Evolutionary conservation across 2,888 invertebrate genomes (phyloP).

Genomic region (Pogonocherus hispidulus): DNA sequence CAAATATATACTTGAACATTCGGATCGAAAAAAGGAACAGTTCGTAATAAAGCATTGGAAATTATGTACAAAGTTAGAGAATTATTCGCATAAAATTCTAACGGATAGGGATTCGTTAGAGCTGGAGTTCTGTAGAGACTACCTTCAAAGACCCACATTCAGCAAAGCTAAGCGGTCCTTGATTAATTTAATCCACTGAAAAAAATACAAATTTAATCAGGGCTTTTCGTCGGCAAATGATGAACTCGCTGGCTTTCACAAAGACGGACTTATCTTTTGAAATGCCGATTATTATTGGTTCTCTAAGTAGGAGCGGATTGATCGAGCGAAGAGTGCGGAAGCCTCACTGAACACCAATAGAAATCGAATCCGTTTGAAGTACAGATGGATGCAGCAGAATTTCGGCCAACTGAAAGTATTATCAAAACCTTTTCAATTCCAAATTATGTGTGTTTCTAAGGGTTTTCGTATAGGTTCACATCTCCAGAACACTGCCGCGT

Average conservation of each 20-base stretch:
- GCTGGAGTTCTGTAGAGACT: constrained; percentile 40
- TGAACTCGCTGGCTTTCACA: constrained; percentile 48
- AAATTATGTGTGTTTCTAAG: constrained; percentile 33
- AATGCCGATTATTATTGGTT: constrained; percentile 59
- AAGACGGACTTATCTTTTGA: constrained; percentile 58
- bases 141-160: constrained; percentile 34
- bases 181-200: constrained; percentile 39
- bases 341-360: constrained; percentile 46
- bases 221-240: constrained; percentile 39
- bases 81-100: constrained; percentile 35
- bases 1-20: no score
- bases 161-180: constrained; percentile 32
- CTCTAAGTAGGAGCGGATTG: constrained; percentile 53
- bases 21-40: no score
- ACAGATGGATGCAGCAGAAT: constrained; percentile 31
- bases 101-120: constrained; percentile 41
- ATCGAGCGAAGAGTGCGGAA: constrained; percentile 52
- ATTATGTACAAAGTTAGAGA: no score
- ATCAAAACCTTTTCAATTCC: constrained; percentile 38
- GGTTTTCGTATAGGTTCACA: constrained; percentile 2
- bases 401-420: constrained; percentile 25
- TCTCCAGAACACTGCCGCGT: constrained; percentile 15
- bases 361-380: constrained; percentile 52
- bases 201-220: constrained; percentile 47
- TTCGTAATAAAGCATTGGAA: no score